A percentile compares a stretch with the other conserved stretches of the same genome.
These are phyloP conservation scores for Ditylenchus weischeri DNA, from an alignment of 2,888 invertebrate genomes.

Conservation along the genomic window DNA sequence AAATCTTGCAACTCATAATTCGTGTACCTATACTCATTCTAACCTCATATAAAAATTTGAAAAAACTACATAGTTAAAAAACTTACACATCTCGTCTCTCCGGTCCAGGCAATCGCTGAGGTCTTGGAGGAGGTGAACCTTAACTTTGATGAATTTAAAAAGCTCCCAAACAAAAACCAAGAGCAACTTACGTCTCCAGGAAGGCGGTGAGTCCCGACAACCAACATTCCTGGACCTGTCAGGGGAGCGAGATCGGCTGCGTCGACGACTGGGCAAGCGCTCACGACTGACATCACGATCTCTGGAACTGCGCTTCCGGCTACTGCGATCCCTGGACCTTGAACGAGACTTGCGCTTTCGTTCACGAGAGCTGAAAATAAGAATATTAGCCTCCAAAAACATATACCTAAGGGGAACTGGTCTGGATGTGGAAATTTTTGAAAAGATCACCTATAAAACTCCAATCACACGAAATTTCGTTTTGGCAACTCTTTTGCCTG, in stretches of 20 bases:
- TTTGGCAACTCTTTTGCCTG: too few species aligned
- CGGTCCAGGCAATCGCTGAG: conserved; percentile 73
- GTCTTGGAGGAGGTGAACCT: conserved; percentile 22
- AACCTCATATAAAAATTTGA: background rate
- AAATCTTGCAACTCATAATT: too few species aligned
- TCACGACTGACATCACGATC: background rate
- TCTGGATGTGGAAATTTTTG: background rate
- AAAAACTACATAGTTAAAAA: background rate
- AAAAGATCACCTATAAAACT: too few species aligned
- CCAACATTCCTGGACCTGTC: conserved; percentile 14
- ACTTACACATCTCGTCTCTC: conserved; percentile 58
- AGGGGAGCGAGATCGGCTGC: conserved; percentile 23
- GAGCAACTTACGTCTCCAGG: background rate
- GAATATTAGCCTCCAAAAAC: background rate
- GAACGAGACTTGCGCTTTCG: conserved; percentile 38
- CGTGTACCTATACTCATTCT: too few species aligned
- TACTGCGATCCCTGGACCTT: conserved; percentile 30
- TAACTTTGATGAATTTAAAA: conserved; percentile 11
- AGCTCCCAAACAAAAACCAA: background rate
- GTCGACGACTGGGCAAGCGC: conserved; percentile 12
- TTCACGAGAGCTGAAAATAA: conserved; percentile 32
- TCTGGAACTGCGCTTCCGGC: background rate
- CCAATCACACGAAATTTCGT: too few species aligned
- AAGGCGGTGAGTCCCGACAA: conserved; percentile 12
- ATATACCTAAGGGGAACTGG: too few species aligned